Percentiles rank a stretch among this genome's conserved stretches.
These are phyloP conservation scores for Formica exsecta DNA, from an alignment of 1,140 invertebrate genomes.

Conservation along the genomic window DNA sequence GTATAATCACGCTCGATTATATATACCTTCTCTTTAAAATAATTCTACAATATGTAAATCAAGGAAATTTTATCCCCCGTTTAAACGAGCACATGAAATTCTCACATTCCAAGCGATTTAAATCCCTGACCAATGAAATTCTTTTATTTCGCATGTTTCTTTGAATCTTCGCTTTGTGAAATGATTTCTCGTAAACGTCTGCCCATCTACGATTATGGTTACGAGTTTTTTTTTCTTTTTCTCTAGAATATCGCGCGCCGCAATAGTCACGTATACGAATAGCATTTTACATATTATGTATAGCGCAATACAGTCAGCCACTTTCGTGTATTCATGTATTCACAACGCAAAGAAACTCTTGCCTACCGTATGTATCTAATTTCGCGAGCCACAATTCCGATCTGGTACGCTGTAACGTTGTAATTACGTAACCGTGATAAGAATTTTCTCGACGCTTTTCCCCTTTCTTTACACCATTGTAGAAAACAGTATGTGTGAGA, in stretches of 20 bases:
- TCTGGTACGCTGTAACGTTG: constrained; percentile 19
- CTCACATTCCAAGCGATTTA: not conserved
- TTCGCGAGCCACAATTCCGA: constrained; percentile 40
- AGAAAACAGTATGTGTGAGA: constrained; percentile 29
- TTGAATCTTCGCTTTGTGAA: constrained; percentile 25
- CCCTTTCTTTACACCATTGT: not conserved
- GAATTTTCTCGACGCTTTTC: constrained; percentile 19
- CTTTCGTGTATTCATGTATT: constrained; percentile 18
- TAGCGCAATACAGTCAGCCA: not conserved
- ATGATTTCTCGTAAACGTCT: constrained; percentile 24
- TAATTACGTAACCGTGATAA: constrained; percentile 38
- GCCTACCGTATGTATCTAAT: constrained; percentile 36
- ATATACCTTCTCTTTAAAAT: not conserved
- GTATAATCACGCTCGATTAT: not conserved
- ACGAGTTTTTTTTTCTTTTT: not conserved
- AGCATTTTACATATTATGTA: constrained; percentile 32
- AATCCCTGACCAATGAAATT: not conserved
- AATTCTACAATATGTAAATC: not conserved
- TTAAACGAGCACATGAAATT: constrained; percentile 21
- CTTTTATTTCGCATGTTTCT: constrained; percentile 13
- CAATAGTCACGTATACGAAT: constrained; percentile 19
- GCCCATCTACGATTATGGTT: constrained; percentile 15
- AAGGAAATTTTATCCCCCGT: not conserved
- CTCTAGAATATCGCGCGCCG: not conserved
- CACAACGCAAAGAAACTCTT: constrained; percentile 14